phyloP scores from a whole-genome alignment of 2,888 invertebrate species.

The Netelia inedita region DNA sequence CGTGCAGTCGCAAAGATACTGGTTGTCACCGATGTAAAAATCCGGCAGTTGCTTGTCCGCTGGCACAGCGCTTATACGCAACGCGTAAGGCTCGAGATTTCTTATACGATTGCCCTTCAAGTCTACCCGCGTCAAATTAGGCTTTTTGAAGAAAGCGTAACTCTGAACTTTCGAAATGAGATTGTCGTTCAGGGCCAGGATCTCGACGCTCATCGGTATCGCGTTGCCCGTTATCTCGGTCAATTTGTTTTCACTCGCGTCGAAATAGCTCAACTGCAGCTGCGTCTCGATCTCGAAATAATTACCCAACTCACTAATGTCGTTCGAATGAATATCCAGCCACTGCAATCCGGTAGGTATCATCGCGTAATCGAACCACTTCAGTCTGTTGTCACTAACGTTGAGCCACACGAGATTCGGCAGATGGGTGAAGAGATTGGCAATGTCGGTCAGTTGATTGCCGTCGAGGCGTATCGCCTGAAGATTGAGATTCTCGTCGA shows the following conservation, averaged over 20 bases:
- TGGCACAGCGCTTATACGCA: constrained; percentile 91
- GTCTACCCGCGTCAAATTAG: constrained; percentile 93
- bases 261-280: constrained; percentile 92
- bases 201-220: constrained; percentile 93
- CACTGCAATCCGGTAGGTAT: constrained; percentile 94
- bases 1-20: constrained; percentile 94
- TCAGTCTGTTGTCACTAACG: constrained; percentile 93
- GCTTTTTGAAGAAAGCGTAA: constrained; percentile 95
- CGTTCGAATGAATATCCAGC: constrained; percentile 94
- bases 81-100: constrained; percentile 90
- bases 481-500: constrained; percentile 91
- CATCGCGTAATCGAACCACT: constrained; percentile 94
- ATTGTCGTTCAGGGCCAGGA: constrained; percentile 93
- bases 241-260: constrained; percentile 93
- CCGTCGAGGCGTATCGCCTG: constrained; percentile 93
- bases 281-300: constrained; percentile 94
- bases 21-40: constrained; percentile 94
- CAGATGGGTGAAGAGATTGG: constrained; percentile 92
- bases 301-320: constrained; percentile 93
- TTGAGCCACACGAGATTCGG: constrained; percentile 94
- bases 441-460: constrained; percentile 92
- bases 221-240: constrained; percentile 93
- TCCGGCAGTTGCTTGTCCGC: constrained; percentile 91
- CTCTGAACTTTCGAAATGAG: constrained; percentile 93
- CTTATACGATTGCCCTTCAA: constrained; percentile 93